Evolutionary conservation across 2,888 invertebrate genomes (phyloP).

Genomic region (Drosophila limbata): DNA sequence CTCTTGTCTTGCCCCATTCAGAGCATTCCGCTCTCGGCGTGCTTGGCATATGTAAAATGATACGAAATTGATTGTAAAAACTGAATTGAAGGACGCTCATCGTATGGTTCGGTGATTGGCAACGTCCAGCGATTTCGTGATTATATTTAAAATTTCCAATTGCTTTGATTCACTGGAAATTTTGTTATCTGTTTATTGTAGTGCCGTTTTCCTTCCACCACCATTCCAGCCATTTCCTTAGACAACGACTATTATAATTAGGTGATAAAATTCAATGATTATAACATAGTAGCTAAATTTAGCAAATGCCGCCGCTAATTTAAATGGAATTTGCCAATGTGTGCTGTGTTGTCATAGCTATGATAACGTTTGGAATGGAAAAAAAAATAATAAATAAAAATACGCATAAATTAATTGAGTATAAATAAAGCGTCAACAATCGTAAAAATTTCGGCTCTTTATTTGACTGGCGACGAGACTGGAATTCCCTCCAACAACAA

Average conservation of each 20-base stretch:
- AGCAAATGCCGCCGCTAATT: slow-evolving; percentile 32
- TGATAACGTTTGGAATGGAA: slow-evolving; percentile 21
- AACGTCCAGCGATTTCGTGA: slow-evolving; percentile 27
- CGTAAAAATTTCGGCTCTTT: slow-evolving; percentile 42
- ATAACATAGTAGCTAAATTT: slow-evolving; percentile 34
- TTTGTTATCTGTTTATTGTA: slow-evolving; percentile 35
- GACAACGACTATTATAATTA: slow-evolving; percentile 11
- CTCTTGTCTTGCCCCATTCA: slow-evolving; percentile 3
- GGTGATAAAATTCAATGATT: slow-evolving; percentile 25
- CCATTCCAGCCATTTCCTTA: slow-evolving; percentile 16
- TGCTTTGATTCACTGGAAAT: slow-evolving; percentile 33
- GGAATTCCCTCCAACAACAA: slow-evolving; percentile 54
- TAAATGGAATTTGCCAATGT: slow-evolving; percentile 43
- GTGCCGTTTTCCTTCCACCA: not conserved
- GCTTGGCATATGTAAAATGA: slow-evolving; percentile 54
- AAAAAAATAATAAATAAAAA: slow-evolving; percentile 21
- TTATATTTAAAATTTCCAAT: slow-evolving; percentile 11
- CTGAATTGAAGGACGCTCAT: slow-evolving; percentile 45
- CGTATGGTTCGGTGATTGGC: slow-evolving; percentile 17
- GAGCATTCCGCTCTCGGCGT: slow-evolving; percentile 26
- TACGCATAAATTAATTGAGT: slow-evolving; percentile 43
- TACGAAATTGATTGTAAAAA: slow-evolving; percentile 32
- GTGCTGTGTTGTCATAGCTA: slow-evolving; percentile 24
- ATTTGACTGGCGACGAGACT: slow-evolving; percentile 32
- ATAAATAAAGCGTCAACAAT: slow-evolving; percentile 53